Evolutionary conservation across 2,113 vertebrate species (phyloP).

Genomic region (Peromyscus maniculatus): DNA sequence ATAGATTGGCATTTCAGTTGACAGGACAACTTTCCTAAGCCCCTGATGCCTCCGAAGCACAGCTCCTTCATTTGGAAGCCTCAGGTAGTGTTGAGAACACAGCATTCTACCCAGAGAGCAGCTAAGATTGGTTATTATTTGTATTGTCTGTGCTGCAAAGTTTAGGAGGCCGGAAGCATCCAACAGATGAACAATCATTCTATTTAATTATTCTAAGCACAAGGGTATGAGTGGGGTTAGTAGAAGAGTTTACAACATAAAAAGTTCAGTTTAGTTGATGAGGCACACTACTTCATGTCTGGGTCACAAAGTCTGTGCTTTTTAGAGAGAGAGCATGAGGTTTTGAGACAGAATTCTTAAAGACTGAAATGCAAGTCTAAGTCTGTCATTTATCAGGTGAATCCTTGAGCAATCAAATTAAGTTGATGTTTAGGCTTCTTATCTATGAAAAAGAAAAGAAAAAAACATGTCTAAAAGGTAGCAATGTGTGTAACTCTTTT

Average conservation of each 20-base stretch:
- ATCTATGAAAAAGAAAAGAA: neutral
- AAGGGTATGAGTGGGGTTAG: neutral
- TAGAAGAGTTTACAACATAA: neutral
- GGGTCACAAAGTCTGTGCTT: neutral
- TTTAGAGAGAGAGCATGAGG: neutral
- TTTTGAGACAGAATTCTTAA: neutral
- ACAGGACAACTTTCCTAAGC: neutral
- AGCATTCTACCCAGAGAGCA: neutral
- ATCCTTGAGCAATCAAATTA: neutral
- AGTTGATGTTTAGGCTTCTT: neutral
- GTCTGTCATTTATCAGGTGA: neutral
- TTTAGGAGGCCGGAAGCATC: neutral
- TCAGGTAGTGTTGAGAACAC: neutral
- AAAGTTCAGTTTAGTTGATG: neutral
- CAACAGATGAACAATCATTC: neutral
- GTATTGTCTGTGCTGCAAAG: neutral
- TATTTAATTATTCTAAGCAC: neutral
- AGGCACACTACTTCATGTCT: neutral
- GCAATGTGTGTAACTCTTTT: neutral
- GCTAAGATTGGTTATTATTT: neutral
- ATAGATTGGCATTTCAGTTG: neutral
- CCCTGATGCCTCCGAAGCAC: neutral
- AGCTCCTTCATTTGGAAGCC: neutral
- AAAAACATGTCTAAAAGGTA: neutral
- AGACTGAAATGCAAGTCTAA: neutral